Evolutionary conservation across 1,140 invertebrate species (phyloP), one percentile per base, ranked within the genome.

Genomic region (Sycophila sp.): DNA sequence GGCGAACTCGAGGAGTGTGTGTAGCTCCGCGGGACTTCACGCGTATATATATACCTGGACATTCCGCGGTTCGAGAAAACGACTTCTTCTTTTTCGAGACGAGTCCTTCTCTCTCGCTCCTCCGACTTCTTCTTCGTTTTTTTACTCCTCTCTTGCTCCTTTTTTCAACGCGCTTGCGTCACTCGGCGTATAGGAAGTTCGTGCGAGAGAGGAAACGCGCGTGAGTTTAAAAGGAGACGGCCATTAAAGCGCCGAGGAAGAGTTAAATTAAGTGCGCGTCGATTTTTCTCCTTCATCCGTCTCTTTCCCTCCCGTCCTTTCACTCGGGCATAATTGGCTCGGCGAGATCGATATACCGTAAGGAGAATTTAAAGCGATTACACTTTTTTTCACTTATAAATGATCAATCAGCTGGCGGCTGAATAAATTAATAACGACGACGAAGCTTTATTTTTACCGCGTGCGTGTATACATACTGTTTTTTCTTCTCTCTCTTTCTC

Each of bases 1-100:
- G 75, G 59, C 63, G 76, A 77, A 75, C 75, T 76, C 53, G 34
- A 19, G 36, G n/a, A n/a, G n/a, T n/a, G n/a, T n/a, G n/a, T n/a
- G n/a, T n/a, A 36, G 40, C 58, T 2, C 38, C 11, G 40, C 26
- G 24, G 17, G 42, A 13, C n/a, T 17, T 5, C 30, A 38, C 38
- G 17, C n/a, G 4, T 17, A 19, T 19, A 2, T 8, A 49, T 58
- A 22, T 19, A 36, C 47, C 53, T 38, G n/a, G n/a, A n/a, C n/a
- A n/a, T n/a, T n/a, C n/a, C n/a, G n/a, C n/a, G n/a, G n/a, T n/a
- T n/a, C n/a, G n/a, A n/a, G n/a, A n/a, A n/a, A n/a, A n/a, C n/a
- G n/a, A n/a, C n/a, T n/a, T n/a, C n/a, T n/a, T n/a, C n/a, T n/a
- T n/a, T n/a, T n/a, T n/a, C n/a, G n/a, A n/a, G n/a, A n/a, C n/a